Conservation (phyloP, 2,888 invertebrate species). For the Galerucella calmariensis region DNA sequence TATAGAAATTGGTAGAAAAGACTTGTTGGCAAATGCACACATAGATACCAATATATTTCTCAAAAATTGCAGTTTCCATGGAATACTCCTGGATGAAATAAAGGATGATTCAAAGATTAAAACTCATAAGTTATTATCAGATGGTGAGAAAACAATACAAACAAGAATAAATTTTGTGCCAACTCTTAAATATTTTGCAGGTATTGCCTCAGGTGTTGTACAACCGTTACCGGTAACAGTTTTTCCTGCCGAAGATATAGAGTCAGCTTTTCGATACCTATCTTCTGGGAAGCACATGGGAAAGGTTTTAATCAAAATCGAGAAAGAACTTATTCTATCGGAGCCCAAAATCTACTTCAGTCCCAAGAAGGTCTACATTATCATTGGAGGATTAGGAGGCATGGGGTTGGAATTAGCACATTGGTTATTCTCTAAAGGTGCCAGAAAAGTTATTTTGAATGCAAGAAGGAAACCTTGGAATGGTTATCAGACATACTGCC, state of each 20-base stretch:
- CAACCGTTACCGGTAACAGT: conserved; percentile 74
- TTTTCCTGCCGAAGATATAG: conserved; percentile 73
- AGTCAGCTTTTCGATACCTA: conserved; percentile 76
- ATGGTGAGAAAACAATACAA: neutral
- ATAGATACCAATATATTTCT: conserved; percentile 73
- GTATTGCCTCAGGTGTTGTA: conserved; percentile 74
- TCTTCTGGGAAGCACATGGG: conserved; percentile 82
- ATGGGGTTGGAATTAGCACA: conserved; percentile 74
- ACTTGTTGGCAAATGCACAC: conserved; percentile 74
- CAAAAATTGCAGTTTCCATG: conserved; percentile 79
- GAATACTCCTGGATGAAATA: conserved; percentile 53
- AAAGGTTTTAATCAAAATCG: conserved; percentile 69
- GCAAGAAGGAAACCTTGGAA: conserved; percentile 69
- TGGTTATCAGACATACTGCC: conserved; percentile 70
- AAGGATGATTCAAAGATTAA: neutral
- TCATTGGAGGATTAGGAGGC: conserved; percentile 71
- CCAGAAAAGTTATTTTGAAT: conserved; percentile 69
- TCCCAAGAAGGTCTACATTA: conserved; percentile 50
- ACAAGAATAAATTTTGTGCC: neutral
- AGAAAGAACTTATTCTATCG: conserved; percentile 47
- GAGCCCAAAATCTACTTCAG: conserved; percentile 48
- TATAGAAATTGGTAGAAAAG: conserved; percentile 86
- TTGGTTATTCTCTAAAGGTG: conserved; percentile 71
- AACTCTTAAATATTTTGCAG: conserved; percentile 19
- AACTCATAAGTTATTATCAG: conserved; percentile 6